Base-by-base conservation (phyloP, 2,797 vertebrate species). In the Lepilemur ruficaudatus region DNA sequence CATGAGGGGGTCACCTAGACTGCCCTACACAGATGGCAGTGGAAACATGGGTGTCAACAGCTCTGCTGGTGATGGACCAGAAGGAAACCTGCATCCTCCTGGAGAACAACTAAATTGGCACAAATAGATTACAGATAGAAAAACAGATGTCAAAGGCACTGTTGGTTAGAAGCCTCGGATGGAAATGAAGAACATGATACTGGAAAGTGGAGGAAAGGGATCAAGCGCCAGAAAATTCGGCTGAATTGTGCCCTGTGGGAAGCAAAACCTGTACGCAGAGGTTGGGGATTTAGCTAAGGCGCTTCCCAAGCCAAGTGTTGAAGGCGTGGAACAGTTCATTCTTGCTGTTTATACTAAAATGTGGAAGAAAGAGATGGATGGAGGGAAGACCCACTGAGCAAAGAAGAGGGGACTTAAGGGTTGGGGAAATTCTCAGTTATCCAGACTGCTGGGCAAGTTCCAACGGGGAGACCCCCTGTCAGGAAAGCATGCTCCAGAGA, bases 91-190 rank as follows among this genome's bases (percentile, higher is more conserved):
- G 0, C 4, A 2, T 7, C 7, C 0, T 28, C 80, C 35, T 0
- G 7, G 11, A 23, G 80, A 67, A 52, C 1, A 25, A 23, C 35
- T 7, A 0, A 5, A 3, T 8, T 0, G 0, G 43, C 67, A 32
- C 0, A 10, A n/a, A 20, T 1, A 13, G 59, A 48, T 6, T 1
- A 8, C 0, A 17, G 23, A 18, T 4, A 23, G 18, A 12, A 59
- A 38, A 9, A 32, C 1, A 3, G 81, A 5, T 0, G 14, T 46
- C 9, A 17, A 35, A 13, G 63, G 28, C 17, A 0, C 18, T 22
- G 30, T 48, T 20, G 0, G 6, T 2, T 8, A 28, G 10, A 6
- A 35, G 41, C 38, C 22, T 35, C 41, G 1, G 32, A 2, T 1
- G n/a, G 67, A 48, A 88, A 61, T 12, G 48, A 81, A 72, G 12